Conservation (phyloP, 1,140 invertebrate genomes). For the Micrasema minimum region DNA sequence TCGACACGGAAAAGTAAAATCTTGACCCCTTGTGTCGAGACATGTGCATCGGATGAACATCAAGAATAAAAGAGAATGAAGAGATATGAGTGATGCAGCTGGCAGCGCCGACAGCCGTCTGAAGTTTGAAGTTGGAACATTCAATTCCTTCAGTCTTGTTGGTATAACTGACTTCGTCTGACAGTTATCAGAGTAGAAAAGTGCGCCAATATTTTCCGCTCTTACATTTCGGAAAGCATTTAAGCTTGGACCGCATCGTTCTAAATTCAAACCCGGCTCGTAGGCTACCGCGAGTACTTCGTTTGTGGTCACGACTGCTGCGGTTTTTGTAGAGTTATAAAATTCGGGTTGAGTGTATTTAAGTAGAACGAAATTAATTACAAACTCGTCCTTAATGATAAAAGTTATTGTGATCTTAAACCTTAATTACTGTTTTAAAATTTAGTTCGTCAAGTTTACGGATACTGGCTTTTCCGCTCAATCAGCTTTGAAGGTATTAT, state of each 20-base stretch:
- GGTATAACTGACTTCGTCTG: slow-evolving; percentile 32
- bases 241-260: slow-evolving; percentile 24
- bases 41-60: too few species aligned
- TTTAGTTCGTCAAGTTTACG: too few species aligned
- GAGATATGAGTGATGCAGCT: background rate
- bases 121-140: slow-evolving; percentile 1
- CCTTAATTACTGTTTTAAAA: too few species aligned
- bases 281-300: slow-evolving; percentile 36
- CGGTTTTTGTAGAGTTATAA: slow-evolving; percentile 2
- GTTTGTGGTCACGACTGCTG: slow-evolving; percentile 29
- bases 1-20: too few species aligned
- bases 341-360: background rate
- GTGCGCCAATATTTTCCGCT: slow-evolving; percentile 43
- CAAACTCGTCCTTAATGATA: background rate
- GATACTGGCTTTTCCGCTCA: too few species aligned
- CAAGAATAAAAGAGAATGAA: too few species aligned
- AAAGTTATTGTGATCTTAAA: background rate
- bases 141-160: slow-evolving; percentile 2
- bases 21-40: too few species aligned
- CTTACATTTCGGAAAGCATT: slow-evolving; percentile 31
- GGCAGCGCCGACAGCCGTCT: background rate
- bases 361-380: slow-evolving; percentile 6
- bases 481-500: too few species aligned
- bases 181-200: slow-evolving; percentile 34
- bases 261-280: slow-evolving; percentile 30